Evolutionary conservation across 2,113 vertebrate genomes (phyloP).

Genomic region (Isurus oxyrinchus): DNA sequence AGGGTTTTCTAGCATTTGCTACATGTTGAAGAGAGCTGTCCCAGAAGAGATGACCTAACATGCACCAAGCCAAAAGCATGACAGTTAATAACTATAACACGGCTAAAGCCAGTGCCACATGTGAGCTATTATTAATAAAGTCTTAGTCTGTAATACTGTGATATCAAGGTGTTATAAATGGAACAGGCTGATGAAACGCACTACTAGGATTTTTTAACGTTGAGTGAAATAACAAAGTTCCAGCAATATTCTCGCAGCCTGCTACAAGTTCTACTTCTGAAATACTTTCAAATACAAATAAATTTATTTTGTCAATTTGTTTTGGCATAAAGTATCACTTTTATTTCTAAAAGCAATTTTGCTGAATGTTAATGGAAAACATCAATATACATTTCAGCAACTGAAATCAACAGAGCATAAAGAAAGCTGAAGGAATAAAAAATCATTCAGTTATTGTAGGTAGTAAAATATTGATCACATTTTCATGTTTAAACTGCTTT

Average conservation of each 20-base stretch:
- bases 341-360: neutral
- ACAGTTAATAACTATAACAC: neutral
- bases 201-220: neutral
- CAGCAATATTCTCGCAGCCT: neutral
- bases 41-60: neutral
- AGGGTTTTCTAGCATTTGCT: neutral
- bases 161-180: neutral
- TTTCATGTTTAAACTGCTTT: neutral
- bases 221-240: neutral
- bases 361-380: neutral
- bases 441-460: neutral
- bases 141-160: neutral
- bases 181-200: neutral
- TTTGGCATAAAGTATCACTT: neutral
- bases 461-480: slow-evolving; percentile 4
- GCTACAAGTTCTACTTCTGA: too few relatives aligned
- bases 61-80: neutral
- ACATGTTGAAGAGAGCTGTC: neutral
- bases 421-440: neutral
- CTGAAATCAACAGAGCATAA: neutral
- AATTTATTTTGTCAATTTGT: neutral
- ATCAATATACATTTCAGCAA: neutral
- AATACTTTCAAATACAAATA: neutral
- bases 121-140: neutral
- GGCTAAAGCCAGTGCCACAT: neutral